Conservation (phyloP, 2,797 vertebrate genomes). For the Chaenodraco wilsoni region DNA sequence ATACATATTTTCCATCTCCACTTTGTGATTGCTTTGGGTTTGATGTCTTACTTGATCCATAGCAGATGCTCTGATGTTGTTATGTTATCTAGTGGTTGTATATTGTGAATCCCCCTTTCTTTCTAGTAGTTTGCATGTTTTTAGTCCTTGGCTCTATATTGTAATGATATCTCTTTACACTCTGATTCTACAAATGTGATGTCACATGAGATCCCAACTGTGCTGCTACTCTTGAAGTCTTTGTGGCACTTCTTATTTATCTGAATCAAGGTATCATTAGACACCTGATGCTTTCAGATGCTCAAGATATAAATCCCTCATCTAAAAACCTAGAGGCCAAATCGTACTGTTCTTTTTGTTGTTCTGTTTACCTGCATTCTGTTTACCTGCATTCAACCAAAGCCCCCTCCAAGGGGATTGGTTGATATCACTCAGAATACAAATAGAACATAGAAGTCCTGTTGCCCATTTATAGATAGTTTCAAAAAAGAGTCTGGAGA, state of each 20-base stretch:
- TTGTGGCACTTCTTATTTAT: background rate
- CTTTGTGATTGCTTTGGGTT: slow-evolving; percentile 13
- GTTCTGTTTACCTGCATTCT: no score
- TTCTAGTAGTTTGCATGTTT: background rate
- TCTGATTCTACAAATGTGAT: slow-evolving; percentile 1
- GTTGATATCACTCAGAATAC: no score
- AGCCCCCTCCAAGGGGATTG: no score
- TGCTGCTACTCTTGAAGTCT: slow-evolving; percentile 2
- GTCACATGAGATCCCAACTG: background rate
- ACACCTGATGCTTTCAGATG: background rate
- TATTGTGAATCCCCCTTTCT: background rate
- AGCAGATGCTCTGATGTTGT: background rate
- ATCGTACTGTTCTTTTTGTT: no score
- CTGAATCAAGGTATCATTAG: background rate
- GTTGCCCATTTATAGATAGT: background rate
- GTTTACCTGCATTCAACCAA: no score
- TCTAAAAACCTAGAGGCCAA: no score
- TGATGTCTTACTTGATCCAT: background rate
- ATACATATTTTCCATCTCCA: background rate
- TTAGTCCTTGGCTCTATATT: background rate
- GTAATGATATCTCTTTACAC: background rate
- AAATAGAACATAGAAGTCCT: no score
- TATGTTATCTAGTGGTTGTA: background rate
- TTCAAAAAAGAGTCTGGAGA: background rate
- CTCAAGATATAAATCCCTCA: background rate